Conservation (phyloP, 2,888 invertebrate genomes). For the Furcula furcula region DNA sequence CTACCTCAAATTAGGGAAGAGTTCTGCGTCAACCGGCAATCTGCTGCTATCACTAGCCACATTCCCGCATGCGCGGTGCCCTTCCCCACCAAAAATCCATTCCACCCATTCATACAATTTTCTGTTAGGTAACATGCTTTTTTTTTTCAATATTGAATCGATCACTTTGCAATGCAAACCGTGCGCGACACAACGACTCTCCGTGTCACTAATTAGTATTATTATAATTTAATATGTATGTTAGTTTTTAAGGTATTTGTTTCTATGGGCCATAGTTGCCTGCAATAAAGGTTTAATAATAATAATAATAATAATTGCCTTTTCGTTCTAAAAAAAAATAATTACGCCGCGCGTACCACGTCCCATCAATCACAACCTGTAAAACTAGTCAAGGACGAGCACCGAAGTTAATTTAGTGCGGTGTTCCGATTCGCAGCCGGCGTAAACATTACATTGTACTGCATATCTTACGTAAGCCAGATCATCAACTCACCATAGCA, state of each 20-base stretch:
- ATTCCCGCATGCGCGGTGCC: slow-evolving; percentile 45
- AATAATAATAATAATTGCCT: slow-evolving; percentile 11
- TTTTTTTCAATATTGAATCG: slow-evolving; percentile 8
- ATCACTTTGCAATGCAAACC: slow-evolving; percentile 5
- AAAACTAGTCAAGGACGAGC: slow-evolving; percentile 38
- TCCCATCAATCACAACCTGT: slow-evolving; percentile 24
- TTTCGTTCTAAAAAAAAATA: slow-evolving; percentile 23
- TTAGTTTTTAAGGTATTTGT: too few relatives aligned
- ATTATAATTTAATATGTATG: too few relatives aligned
- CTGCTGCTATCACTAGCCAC: slow-evolving; percentile 15
- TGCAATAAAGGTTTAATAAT: too few relatives aligned
- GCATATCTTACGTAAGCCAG: slow-evolving; percentile 62
- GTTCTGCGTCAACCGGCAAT: slow-evolving; percentile 4
- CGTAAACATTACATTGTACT: slow-evolving; percentile 43
- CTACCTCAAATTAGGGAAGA: not conserved
- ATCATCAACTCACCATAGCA: slow-evolving; percentile 88
- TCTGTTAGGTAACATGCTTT: slow-evolving; percentile 40
- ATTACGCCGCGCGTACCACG: slow-evolving; percentile 17
- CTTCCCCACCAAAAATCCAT: slow-evolving; percentile 42
- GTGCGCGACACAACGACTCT: too few relatives aligned
- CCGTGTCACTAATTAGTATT: too few relatives aligned
- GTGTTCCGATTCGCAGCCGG: slow-evolving; percentile 46
- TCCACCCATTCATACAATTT: slow-evolving; percentile 42
- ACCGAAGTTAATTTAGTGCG: slow-evolving; percentile 37
- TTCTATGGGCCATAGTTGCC: too few relatives aligned